Evolutionary conservation across 53 echinoderm and acorn worm genomes (phyloP), one percentile per base, ranked within the genome.

Genomic region (Arbacia lixula): DNA sequence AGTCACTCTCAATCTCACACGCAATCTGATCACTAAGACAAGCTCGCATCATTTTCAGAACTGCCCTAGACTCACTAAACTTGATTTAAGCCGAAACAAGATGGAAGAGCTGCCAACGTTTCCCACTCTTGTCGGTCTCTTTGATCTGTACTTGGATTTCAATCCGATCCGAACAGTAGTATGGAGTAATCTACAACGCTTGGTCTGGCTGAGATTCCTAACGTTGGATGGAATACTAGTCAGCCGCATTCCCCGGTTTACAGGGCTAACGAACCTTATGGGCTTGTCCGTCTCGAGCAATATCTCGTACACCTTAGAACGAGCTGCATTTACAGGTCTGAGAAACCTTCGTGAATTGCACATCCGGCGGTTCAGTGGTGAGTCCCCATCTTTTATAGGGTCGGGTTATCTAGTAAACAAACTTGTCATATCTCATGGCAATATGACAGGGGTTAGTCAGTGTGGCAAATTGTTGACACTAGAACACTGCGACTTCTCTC

Each of bases 101-200:
- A 5, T 73, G 2, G 73, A 73, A 34, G 50, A 19, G 28, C 11
- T 73, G 12, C 73, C 73, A 11, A 24, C 3, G 8, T 73, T 73
- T 5, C 73, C 73, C 4, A 14, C 31, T 29, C 2, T 52, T n/a
- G 49, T 22, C 10, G 28, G 52, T 27, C 73, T 21, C 16, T 29
- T 52, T 25, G n/a, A 73, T 10, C 32, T 73, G 1, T 49, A 20
- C 34, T 31, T 73, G n/a, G 73, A 73, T 73, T 52, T 14, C 31
- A 73, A 73, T 25, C 73, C 73, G 16, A 73, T 73, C 27, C 73
- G 33, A 14, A 24, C n/a, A 3, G 49, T 52, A 6, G 73, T 31
- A n/a, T 73, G 73, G 73, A 31, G 21, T 29, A 73, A 73, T 8
- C 29, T 73, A 29, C 32, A 32, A 2, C 49, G 30, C 20, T 31